phyloP scores from a whole-genome alignment of 2,888 invertebrate genomes.

The Megastigmus dorsalis region DNA sequence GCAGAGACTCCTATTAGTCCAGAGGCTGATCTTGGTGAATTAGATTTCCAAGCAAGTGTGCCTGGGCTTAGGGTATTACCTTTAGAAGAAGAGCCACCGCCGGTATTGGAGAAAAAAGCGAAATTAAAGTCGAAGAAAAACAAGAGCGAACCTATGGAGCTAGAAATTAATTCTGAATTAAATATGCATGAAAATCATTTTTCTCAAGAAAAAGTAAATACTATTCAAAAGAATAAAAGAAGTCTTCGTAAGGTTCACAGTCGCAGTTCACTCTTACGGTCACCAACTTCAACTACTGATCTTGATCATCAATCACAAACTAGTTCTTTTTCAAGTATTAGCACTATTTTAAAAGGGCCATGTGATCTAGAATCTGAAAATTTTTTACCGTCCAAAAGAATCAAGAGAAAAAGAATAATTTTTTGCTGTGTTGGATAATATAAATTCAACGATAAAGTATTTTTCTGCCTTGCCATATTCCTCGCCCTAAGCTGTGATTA shows the following conservation, averaged over 20 bases:
- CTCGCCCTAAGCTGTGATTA: constrained; percentile 48
- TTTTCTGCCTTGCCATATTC: constrained; percentile 41
- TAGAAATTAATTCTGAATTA: not conserved
- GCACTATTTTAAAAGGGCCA: constrained; percentile 18
- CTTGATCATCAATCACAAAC: constrained; percentile 16
- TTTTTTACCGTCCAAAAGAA: constrained; percentile 44
- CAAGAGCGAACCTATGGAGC: not conserved
- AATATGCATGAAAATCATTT: constrained; percentile 24
- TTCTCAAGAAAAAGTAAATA: constrained; percentile 20
- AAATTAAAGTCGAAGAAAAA: constrained; percentile 7
- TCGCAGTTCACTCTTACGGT: constrained; percentile 35
- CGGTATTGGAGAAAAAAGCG: constrained; percentile 19
- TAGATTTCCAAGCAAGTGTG: constrained; percentile 53
- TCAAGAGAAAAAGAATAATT: constrained; percentile 42
- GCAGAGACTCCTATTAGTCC: constrained; percentile 56
- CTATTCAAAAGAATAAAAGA: constrained; percentile 15
- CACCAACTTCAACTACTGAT: not conserved
- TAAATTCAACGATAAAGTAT: constrained; percentile 8
- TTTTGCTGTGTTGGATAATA: constrained; percentile 51
- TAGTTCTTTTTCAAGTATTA: constrained; percentile 40
- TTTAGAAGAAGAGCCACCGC: constrained; percentile 16
- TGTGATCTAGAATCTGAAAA: constrained; percentile 19
- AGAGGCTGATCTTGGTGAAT: constrained; percentile 52
- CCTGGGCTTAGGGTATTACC: constrained; percentile 38
- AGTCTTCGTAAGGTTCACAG: constrained; percentile 7